Conservation (phyloP, 2,888 invertebrate genomes). For the Bellardia bayeri region DNA sequence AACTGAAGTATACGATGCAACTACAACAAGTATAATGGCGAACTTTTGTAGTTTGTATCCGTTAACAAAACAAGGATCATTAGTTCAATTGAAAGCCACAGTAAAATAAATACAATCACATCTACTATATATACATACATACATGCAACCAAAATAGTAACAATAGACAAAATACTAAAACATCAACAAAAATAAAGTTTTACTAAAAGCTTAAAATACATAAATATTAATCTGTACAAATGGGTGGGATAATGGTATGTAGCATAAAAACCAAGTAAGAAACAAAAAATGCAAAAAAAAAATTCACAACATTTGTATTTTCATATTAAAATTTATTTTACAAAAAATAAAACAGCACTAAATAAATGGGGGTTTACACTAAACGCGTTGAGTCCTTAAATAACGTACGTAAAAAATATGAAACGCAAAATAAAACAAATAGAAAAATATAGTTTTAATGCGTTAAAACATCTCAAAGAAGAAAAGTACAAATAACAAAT, state of each 20-base stretch:
- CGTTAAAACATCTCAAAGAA: constrained; percentile 56
- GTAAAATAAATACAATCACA: constrained; percentile 3
- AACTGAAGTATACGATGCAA: constrained; percentile 13
- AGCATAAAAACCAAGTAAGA: not conserved
- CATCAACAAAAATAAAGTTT: constrained; percentile 62
- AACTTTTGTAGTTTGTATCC: constrained; percentile 56
- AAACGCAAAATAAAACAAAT: constrained; percentile 18
- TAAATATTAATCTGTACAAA: constrained; percentile 70
- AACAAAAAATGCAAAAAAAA: constrained; percentile 2
- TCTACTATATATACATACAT: not conserved
- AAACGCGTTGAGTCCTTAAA: constrained; percentile 66
- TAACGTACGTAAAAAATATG: constrained; percentile 13
- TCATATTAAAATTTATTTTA: constrained; percentile 63
- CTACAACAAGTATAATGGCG: constrained; percentile 6
- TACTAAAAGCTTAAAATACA: constrained; percentile 69
- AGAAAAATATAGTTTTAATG: constrained; percentile 61
- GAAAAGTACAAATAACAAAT: constrained; percentile 37
- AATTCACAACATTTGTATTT: constrained; percentile 5
- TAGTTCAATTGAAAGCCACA: constrained; percentile 70
- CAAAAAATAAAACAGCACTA: constrained; percentile 29
- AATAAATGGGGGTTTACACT: constrained; percentile 65
- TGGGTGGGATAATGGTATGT: constrained; percentile 39
- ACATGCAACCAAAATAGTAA: constrained; percentile 13
- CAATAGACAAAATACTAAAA: constrained; percentile 21
- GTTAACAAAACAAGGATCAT: constrained; percentile 64